These are phyloP conservation scores for Erpetoichthys calabaricus DNA, from an alignment of 2,797 vertebrate genomes.

Conservation along the genomic window DNA sequence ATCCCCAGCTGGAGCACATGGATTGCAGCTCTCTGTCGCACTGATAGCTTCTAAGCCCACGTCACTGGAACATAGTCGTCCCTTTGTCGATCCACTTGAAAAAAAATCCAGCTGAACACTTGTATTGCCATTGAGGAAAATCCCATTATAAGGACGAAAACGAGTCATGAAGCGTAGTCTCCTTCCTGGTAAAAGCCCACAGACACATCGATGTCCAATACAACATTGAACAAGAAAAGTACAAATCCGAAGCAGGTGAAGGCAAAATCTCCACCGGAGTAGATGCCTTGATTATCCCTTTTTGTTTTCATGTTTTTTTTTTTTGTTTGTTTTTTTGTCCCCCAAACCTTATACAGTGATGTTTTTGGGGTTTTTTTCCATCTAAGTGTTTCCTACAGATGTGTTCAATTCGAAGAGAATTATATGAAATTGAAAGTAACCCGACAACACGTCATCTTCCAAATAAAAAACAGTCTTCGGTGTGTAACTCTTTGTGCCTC, in stretches of 20 bases:
- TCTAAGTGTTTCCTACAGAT: too few species aligned
- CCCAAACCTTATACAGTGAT: too few species aligned
- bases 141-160: conserved; percentile 36
- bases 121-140: conserved; percentile 38
- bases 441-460: too few species aligned
- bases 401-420: too few species aligned
- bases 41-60: neutral
- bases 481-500: too few species aligned
- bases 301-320: too few species aligned
- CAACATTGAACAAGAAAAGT: conserved; percentile 27
- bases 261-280: conserved; percentile 11
- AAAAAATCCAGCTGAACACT: conserved; percentile 48
- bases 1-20: conserved; percentile 43
- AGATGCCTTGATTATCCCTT: neutral
- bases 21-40: neutral
- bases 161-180: conserved; percentile 16
- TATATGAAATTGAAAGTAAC: too few species aligned
- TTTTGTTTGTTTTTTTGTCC: too few species aligned
- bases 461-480: too few species aligned
- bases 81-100: conserved; percentile 9
- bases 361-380: too few species aligned
- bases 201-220: conserved; percentile 19
- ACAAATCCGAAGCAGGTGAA: conserved; percentile 18
- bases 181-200: conserved; percentile 28
- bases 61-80: conserved; percentile 18